Conservation (phyloP, 2,888 invertebrate species). For the Drosophila macrothrix region DNA sequence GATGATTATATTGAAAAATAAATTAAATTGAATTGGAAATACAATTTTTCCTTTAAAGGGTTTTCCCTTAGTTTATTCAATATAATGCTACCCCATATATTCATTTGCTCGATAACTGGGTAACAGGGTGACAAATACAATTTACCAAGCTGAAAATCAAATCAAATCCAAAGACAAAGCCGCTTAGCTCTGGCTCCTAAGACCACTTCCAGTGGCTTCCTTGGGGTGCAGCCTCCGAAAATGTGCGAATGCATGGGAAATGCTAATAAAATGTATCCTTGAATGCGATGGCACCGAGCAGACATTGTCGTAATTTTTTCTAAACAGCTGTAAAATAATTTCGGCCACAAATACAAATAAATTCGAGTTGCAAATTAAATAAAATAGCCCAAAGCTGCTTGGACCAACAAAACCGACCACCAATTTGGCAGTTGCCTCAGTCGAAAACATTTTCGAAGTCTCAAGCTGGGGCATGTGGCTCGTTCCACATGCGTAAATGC, state of each 20-base stretch:
- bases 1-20: background rate
- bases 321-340: conserved; percentile 83
- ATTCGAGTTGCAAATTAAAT: conserved; percentile 71
- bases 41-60: background rate
- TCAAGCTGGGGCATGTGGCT: conserved; percentile 23
- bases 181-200: conserved; percentile 7
- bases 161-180: conserved; percentile 30
- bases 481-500: conserved; percentile 71
- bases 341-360: conserved; percentile 76
- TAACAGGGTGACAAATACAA: conserved; percentile 12
- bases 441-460: conserved; percentile 8
- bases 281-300: conserved; percentile 39
- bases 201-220: background rate
- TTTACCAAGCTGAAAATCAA: conserved; percentile 38
- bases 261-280: conserved; percentile 60
- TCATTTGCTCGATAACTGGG: background rate
- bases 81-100: background rate
- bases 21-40: background rate
- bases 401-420: conserved; percentile 11
- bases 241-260: conserved; percentile 46
- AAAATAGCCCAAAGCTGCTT: conserved; percentile 57
- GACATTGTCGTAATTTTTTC: conserved; percentile 51
- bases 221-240: conserved; percentile 15
- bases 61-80: background rate
- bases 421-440: conserved; percentile 32